Percentiles rank a stretch among this genome's conserved stretches.
Evolutionary conservation across 1,140 invertebrate genomes (phyloP).

Genomic region (Aporrectodea caliginosa): DNA sequence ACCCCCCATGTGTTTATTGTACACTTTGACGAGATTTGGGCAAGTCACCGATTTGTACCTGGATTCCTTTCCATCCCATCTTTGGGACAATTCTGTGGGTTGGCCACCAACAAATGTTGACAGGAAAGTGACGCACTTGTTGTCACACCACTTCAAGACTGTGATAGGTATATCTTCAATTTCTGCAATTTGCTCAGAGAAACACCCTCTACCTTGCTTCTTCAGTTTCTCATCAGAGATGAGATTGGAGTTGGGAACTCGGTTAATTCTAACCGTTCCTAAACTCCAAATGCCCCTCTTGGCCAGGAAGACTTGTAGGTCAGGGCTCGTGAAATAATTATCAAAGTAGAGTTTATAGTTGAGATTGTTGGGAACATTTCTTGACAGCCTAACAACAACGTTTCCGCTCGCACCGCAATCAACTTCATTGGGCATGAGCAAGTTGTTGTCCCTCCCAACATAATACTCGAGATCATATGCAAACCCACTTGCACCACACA

Average conservation of each 20-base stretch:
- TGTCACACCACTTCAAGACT: constrained; percentile 48
- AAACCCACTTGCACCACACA: constrained; percentile 46
- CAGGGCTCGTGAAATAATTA: not conserved
- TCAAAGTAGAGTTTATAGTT: constrained; percentile 51
- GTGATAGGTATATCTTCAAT: constrained; percentile 35
- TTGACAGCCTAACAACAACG: constrained; percentile 42
- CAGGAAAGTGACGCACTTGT: constrained; percentile 53
- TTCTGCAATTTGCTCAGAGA: not conserved
- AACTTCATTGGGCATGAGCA: not conserved
- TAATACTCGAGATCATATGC: constrained; percentile 55
- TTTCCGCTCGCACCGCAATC: constrained; percentile 3
- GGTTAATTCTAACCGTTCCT: not conserved
- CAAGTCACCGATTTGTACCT: constrained; percentile 47
- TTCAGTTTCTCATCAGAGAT: not conserved
- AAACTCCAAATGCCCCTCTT: not conserved
- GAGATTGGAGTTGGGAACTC: not conserved
- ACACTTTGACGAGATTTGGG: constrained; percentile 54
- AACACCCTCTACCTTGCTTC: not conserved
- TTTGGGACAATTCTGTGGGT: constrained; percentile 42
- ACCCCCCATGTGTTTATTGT: constrained; percentile 58
- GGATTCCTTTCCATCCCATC: constrained; percentile 31
- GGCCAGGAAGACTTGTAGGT: not conserved
- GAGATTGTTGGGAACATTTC: constrained; percentile 43
- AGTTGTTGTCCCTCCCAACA: constrained; percentile 17
- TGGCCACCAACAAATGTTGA: constrained; percentile 49